These are phyloP conservation scores for Pimpla rufipes DNA, from an alignment of 2,888 invertebrate species.

Conservation along the genomic window DNA sequence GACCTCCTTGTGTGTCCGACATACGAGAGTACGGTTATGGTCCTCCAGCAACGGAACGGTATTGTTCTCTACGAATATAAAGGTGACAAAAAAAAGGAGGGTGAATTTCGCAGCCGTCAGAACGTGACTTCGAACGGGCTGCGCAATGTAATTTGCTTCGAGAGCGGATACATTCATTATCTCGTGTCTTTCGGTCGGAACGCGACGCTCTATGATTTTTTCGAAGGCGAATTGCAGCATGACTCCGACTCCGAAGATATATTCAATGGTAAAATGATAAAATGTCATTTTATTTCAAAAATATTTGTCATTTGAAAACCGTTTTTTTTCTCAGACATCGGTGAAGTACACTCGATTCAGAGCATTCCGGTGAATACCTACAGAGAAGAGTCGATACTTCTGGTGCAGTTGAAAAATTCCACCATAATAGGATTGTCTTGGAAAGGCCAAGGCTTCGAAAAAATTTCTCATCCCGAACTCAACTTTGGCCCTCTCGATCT, in stretches of 20 bases:
- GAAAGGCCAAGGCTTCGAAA: constrained; percentile 75
- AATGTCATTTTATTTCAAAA: neutral
- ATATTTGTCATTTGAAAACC: neutral
- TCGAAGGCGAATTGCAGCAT: constrained; percentile 72
- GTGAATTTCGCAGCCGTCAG: constrained; percentile 68
- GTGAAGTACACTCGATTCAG: constrained; percentile 74
- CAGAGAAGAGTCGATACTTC: constrained; percentile 85
- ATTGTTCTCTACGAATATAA: constrained; percentile 75
- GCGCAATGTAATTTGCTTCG: constrained; percentile 77
- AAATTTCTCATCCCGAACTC: constrained; percentile 68
- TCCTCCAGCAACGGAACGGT: constrained; percentile 66
- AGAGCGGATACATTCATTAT: constrained; percentile 78
- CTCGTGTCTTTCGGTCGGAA: constrained; percentile 76
- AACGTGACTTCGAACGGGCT: constrained; percentile 72
- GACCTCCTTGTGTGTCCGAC: constrained; percentile 74
- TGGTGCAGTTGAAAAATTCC: constrained; percentile 82
- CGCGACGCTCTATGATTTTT: constrained; percentile 73
- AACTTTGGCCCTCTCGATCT: constrained; percentile 73
- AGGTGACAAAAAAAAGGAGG: constrained; percentile 60
- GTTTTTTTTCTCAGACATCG: constrained; percentile 70
- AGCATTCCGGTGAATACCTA: constrained; percentile 83
- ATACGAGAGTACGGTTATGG: constrained; percentile 68
- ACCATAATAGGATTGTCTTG: constrained; percentile 76
- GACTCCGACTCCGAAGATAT: constrained; percentile 71
- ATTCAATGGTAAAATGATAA: constrained; percentile 73